Conservation (phyloP, 2,113 vertebrate species). For the Cygnus atratus region DNA sequence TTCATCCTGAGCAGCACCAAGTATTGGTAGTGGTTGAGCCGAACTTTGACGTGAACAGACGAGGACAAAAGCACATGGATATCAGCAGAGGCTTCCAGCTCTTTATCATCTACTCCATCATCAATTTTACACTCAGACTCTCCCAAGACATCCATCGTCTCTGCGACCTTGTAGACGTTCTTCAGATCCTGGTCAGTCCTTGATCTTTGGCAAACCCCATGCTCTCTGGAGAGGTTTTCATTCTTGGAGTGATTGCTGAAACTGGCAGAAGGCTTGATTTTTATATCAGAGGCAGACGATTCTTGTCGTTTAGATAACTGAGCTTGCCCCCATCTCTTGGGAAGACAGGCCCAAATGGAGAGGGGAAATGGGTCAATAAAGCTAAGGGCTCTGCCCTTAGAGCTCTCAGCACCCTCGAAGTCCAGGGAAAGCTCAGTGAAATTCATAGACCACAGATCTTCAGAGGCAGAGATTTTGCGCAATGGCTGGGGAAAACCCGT, state of each 20-base stretch:
- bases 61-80: slow-evolving; percentile 85
- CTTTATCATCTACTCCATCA: not conserved
- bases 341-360: slow-evolving; percentile 89
- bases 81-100: slow-evolving; percentile 77
- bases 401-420: slow-evolving; percentile 90
- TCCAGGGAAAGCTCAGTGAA: slow-evolving; percentile 82
- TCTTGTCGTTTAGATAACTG: slow-evolving; percentile 51
- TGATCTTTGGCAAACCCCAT: slow-evolving; percentile 68
- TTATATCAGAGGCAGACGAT: slow-evolving; percentile 47
- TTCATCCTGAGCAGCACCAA: slow-evolving; percentile 92
- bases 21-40: slow-evolving; percentile 96
- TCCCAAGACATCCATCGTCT: slow-evolving; percentile 33
- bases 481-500: not conserved
- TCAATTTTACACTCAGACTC: slow-evolving; percentile 29
- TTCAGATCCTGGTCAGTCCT: slow-evolving; percentile 78
- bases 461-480: slow-evolving; percentile 73
- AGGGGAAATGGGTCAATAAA: slow-evolving; percentile 90
- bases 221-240: slow-evolving; percentile 22
- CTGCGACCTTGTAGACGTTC: slow-evolving; percentile 57
- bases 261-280: slow-evolving; percentile 76
- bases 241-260: slow-evolving; percentile 69
- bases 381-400: slow-evolving; percentile 82
- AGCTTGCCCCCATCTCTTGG: slow-evolving; percentile 74
- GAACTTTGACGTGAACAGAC: slow-evolving; percentile 81
- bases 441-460: slow-evolving; percentile 90